Evolutionary conservation across 2,888 invertebrate species (phyloP).

Genomic region (Anodontia alba): DNA sequence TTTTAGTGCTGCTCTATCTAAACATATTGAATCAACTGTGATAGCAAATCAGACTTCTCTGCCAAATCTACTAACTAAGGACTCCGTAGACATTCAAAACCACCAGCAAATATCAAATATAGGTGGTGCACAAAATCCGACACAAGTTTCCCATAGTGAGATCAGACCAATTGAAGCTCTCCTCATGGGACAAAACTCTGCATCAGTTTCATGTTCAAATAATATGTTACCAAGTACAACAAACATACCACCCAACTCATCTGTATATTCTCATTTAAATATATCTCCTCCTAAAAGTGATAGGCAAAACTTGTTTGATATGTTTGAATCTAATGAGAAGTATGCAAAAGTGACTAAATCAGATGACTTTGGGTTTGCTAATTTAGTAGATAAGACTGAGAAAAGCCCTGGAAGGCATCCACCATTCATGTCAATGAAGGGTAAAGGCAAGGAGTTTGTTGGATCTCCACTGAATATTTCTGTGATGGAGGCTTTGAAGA

Average conservation of each 20-base stretch:
- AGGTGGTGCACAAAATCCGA: not conserved
- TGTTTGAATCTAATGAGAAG: slow-evolving; percentile 31
- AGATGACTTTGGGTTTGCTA: slow-evolving; percentile 21
- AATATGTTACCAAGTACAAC: not conserved
- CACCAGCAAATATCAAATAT: not conserved
- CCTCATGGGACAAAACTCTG: not conserved
- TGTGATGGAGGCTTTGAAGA: slow-evolving; percentile 55
- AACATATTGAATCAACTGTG: not conserved
- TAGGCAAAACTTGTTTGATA: slow-evolving; percentile 54
- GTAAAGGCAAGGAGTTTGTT: slow-evolving; percentile 38
- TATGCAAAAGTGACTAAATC: too few species aligned
- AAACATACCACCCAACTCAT: not conserved
- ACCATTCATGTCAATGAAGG: not conserved
- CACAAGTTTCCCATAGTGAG: not conserved
- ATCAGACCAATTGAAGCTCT: slow-evolving; percentile 1
- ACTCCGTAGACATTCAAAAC: not conserved
- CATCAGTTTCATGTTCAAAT: not conserved
- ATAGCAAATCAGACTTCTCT: not conserved
- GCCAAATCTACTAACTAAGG: not conserved
- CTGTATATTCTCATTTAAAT: not conserved
- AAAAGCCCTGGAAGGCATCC: not conserved
- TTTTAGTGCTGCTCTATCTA: not conserved
- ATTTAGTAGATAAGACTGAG: not conserved
- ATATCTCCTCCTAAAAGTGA: slow-evolving; percentile 22
- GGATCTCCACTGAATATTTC: slow-evolving; percentile 52